These are phyloP conservation scores for Polyploca ridens DNA, from an alignment of 2,888 invertebrate genomes.

Conservation along the genomic window DNA sequence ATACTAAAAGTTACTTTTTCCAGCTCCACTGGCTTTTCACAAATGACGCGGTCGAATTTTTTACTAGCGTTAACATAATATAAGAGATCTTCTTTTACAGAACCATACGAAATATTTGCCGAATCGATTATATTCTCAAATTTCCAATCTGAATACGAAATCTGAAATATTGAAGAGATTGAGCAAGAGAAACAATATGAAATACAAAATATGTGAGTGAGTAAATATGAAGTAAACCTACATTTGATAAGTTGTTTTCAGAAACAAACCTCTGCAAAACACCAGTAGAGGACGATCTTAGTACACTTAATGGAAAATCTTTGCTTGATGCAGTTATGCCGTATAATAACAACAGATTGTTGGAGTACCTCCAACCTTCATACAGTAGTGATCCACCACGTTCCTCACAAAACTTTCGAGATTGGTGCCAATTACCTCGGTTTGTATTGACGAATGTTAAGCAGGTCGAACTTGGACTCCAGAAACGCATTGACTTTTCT, in stretches of 20 bases:
- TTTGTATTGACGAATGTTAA: constrained; percentile 52
- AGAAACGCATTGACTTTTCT: constrained; percentile 54
- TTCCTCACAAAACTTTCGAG: constrained; percentile 58
- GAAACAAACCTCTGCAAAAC: constrained; percentile 49
- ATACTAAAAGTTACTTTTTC: constrained; percentile 52
- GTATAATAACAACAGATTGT: constrained; percentile 41
- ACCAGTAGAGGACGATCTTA: constrained; percentile 42
- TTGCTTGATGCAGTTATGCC: neutral
- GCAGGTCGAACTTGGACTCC: constrained; percentile 67
- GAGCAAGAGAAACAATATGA: neutral
- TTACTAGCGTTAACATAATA: constrained; percentile 63
- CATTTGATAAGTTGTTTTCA: constrained; percentile 32
- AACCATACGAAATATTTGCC: constrained; percentile 50
- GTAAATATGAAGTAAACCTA: constrained; percentile 25
- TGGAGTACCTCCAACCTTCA: constrained; percentile 74
- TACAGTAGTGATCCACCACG: constrained; percentile 62
- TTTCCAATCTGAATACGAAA: constrained; percentile 57
- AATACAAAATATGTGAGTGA: neutral
- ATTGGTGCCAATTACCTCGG: constrained; percentile 71
- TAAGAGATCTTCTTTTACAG: constrained; percentile 61
- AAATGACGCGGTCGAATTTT: constrained; percentile 70
- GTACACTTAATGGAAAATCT: constrained; percentile 61
- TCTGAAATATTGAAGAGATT: constrained; percentile 44
- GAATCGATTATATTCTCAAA: constrained; percentile 39
- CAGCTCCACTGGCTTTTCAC: constrained; percentile 62